These are phyloP conservation scores for Stenurella melanura DNA, from an alignment of 2,888 invertebrate genomes.

Conservation along the genomic window DNA sequence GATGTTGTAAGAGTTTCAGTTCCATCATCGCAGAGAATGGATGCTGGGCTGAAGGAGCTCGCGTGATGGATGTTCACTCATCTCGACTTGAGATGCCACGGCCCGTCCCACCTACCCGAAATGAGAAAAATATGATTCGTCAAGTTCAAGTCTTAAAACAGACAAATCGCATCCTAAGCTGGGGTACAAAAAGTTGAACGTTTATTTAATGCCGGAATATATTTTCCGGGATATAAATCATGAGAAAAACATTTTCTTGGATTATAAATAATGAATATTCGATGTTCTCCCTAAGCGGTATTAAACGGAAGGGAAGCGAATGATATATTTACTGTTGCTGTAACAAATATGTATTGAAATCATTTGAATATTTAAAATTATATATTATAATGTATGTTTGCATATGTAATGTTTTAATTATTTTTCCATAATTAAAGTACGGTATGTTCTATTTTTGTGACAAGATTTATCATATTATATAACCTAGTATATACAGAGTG, in stretches of 20 bases:
- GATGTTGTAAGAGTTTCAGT: slow-evolving; percentile 73
- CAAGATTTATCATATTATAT: too few relatives aligned
- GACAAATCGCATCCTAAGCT: slow-evolving; percentile 61
- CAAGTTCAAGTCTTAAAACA: slow-evolving; percentile 53
- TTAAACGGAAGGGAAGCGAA: background rate
- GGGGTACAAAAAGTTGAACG: slow-evolving; percentile 58
- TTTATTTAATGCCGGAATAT: slow-evolving; percentile 56
- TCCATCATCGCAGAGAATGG: slow-evolving; percentile 71
- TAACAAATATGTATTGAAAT: background rate
- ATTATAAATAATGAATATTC: slow-evolving; percentile 37
- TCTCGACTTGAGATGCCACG: slow-evolving; percentile 50
- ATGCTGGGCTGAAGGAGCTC: slow-evolving; percentile 55
- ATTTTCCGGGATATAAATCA: slow-evolving; percentile 54
- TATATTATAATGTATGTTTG: background rate
- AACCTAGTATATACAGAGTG: too few relatives aligned
- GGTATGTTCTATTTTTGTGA: too few relatives aligned
- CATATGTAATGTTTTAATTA: background rate
- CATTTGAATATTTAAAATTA: background rate
- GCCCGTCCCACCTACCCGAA: slow-evolving; percentile 48
- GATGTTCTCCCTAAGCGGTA: background rate
- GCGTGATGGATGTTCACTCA: slow-evolving; percentile 70
- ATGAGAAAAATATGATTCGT: slow-evolving; percentile 63
- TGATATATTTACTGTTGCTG: background rate
- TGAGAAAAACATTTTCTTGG: slow-evolving; percentile 37
- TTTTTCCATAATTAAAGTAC: too few relatives aligned